phyloP scores from a whole-genome alignment of 2,113 vertebrate species.

The Syngnathoides biaculeatus region DNA sequence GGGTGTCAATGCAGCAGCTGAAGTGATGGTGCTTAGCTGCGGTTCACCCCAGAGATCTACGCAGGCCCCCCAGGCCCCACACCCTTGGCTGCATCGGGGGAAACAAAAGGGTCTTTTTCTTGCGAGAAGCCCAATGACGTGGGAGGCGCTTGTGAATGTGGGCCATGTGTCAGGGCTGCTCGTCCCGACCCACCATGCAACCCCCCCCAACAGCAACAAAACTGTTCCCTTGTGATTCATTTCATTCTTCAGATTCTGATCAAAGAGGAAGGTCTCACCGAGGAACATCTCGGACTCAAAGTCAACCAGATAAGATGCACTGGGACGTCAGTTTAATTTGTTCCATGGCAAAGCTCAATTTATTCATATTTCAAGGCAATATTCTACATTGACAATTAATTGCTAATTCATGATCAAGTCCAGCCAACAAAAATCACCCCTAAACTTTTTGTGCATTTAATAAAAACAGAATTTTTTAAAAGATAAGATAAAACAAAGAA shows the following conservation, averaged over 20 bases:
- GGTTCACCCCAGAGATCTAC: conserved; percentile 63
- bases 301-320: too few species aligned
- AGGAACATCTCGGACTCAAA: too few species aligned
- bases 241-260: not conserved
- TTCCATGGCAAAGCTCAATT: too few species aligned
- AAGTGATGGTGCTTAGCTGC: conserved; percentile 51
- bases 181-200: conserved; percentile 14
- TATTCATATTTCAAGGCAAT: too few species aligned
- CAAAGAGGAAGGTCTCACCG: not conserved
- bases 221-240: conserved; percentile 11
- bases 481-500: too few species aligned
- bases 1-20: conserved; percentile 47
- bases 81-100: conserved; percentile 1
- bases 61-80: not conserved
- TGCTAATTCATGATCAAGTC: too few species aligned
- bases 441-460: too few species aligned
- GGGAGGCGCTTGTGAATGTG: conserved; percentile 68
- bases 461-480: too few species aligned
- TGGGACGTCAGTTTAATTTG: too few species aligned
- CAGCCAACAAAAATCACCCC: too few species aligned
- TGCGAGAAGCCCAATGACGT: conserved; percentile 62
- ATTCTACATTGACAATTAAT: too few species aligned
- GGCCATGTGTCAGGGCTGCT: conserved; percentile 68
- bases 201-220: conserved; percentile 14
- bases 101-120: conserved; percentile 68